phyloP scores from a whole-genome alignment of 2,888 invertebrate species.

The Drosophila affinis region DNA sequence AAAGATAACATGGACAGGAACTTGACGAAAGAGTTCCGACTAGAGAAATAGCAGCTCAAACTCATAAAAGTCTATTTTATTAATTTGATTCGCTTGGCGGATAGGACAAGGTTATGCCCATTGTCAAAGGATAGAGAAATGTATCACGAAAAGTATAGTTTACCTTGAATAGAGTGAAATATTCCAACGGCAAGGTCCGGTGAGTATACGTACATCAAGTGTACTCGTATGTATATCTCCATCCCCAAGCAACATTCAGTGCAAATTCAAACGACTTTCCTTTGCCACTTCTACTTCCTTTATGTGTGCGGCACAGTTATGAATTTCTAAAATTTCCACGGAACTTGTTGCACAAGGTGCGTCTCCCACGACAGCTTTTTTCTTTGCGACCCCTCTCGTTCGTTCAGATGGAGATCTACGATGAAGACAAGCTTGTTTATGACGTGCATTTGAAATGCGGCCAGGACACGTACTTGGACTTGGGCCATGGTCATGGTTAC shows the following conservation, averaged over 20 bases:
- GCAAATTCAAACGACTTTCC: neutral
- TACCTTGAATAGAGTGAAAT: too few species aligned
- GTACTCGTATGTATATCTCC: too few species aligned
- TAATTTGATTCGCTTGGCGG: too few species aligned
- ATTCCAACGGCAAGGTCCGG: too few species aligned
- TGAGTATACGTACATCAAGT: neutral
- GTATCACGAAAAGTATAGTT: too few species aligned
- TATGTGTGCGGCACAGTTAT: neutral
- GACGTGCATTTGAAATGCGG: constrained; percentile 42
- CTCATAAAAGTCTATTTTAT: too few species aligned
- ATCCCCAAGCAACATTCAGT: neutral
- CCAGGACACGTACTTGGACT: constrained; percentile 26
- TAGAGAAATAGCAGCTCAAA: neutral
- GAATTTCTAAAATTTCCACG: neutral
- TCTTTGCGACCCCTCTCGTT: too few species aligned
- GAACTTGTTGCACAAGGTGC: neutral
- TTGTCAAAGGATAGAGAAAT: neutral
- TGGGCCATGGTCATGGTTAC: constrained; percentile 23
- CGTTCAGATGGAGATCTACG: neutral
- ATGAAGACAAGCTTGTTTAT: constrained; percentile 45
- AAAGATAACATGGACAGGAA: neutral
- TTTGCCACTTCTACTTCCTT: neutral
- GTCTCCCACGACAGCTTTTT: neutral
- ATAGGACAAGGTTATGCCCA: too few species aligned
- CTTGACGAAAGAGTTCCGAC: neutral